Conservation (phyloP, 2,888 invertebrate species). For the Chaetogeoica ovagalla region DNA sequence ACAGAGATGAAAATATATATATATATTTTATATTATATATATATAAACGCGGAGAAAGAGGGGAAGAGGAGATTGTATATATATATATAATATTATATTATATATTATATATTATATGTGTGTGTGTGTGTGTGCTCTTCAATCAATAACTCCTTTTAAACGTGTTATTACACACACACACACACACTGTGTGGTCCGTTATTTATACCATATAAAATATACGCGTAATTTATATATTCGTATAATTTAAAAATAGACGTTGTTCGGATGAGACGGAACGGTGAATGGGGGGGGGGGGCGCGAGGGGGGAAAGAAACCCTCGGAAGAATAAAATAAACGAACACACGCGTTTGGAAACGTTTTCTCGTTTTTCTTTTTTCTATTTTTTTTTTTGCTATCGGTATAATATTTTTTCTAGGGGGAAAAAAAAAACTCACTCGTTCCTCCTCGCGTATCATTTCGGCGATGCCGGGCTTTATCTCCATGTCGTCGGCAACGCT, state of each 20-base stretch:
- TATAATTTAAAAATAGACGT: slow-evolving; percentile 33
- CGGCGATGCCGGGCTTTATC: slow-evolving; percentile 91
- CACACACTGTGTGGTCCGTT: slow-evolving; percentile 31
- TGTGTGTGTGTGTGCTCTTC: slow-evolving; percentile 40
- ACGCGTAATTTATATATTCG: not conserved
- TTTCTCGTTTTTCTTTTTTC: not conserved
- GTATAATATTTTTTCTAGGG: slow-evolving; percentile 58
- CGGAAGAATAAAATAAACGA: slow-evolving; percentile 7
- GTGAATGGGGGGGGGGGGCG: too few relatives aligned
- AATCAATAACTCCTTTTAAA: slow-evolving; percentile 53
- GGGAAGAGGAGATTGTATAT: not conserved
- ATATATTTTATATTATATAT: slow-evolving; percentile 19
- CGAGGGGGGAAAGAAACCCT: not conserved
- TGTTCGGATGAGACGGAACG: slow-evolving; percentile 20
- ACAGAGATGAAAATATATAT: slow-evolving; percentile 3
- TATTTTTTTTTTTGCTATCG: too few relatives aligned
- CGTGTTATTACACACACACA: slow-evolving; percentile 41
- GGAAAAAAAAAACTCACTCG: slow-evolving; percentile 71
- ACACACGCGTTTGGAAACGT: not conserved
- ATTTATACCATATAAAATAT: slow-evolving; percentile 38
- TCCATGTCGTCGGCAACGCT: slow-evolving; percentile 74
- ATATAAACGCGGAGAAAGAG: slow-evolving; percentile 15
- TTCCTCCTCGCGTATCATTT: slow-evolving; percentile 96
- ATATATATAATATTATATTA: not conserved
- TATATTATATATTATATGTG: too few relatives aligned